These are phyloP conservation scores for Tauraco hartlaubi DNA, from an alignment of 2,797 vertebrate species.

Conservation along the genomic window DNA sequence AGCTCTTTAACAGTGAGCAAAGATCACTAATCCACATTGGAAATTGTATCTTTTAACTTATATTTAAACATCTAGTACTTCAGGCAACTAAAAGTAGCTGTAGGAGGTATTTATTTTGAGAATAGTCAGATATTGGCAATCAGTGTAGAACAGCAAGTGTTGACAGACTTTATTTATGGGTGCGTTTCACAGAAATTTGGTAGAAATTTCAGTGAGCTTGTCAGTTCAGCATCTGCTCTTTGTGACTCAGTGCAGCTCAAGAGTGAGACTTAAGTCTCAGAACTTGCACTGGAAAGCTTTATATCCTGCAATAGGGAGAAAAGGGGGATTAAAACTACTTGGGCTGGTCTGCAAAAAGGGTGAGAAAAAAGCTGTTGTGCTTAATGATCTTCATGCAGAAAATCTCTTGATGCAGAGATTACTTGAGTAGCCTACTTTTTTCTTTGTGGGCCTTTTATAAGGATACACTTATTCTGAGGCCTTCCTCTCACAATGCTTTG, in stretches of 20 bases:
- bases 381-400: background rate
- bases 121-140: constrained; percentile 18
- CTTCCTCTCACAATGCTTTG: background rate
- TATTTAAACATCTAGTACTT: constrained; percentile 16
- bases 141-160: constrained; percentile 22
- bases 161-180: constrained; percentile 57
- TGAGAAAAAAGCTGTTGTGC: background rate
- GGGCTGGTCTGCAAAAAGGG: background rate
- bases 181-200: constrained; percentile 32
- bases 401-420: background rate
- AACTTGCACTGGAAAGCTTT: background rate
- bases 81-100: background rate
- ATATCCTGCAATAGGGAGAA: background rate
- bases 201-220: constrained; percentile 39
- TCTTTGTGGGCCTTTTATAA: background rate
- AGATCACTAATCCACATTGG: background rate
- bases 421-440: background rate
- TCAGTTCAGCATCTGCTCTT: constrained; percentile 31
- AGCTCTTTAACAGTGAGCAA: background rate
- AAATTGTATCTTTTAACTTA: background rate
- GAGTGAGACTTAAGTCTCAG: background rate
- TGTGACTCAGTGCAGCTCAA: background rate
- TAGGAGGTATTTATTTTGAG: constrained; percentile 59
- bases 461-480: background rate
- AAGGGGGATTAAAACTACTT: background rate